Conservation (phyloP, 2,888 invertebrate genomes). For the Mechanitis mazaeus region DNA sequence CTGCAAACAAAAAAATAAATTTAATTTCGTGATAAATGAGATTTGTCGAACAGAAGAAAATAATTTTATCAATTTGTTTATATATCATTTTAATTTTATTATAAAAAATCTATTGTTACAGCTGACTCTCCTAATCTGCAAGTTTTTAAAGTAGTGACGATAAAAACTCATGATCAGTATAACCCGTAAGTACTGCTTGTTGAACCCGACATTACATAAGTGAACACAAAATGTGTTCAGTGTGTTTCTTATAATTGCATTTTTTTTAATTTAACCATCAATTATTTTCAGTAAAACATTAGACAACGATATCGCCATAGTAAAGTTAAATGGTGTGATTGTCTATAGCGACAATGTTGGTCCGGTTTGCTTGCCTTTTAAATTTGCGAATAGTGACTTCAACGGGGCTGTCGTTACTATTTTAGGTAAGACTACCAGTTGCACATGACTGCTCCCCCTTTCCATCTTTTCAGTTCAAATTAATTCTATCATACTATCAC, state of each 20-base stretch:
- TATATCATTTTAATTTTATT: no score
- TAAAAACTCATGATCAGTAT: constrained; percentile 66
- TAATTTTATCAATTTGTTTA: no score
- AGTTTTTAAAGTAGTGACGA: constrained; percentile 44
- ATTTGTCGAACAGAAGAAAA: no score
- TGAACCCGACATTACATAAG: no score
- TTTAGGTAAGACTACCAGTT: constrained; percentile 51
- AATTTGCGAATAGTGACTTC: constrained; percentile 43
- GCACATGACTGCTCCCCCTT: not conserved
- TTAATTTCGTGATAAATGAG: no score
- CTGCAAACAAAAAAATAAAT: no score
- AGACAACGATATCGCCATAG: constrained; percentile 75
- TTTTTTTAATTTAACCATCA: no score
- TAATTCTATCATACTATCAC: no score
- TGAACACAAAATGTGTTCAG: no score
- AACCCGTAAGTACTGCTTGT: constrained; percentile 36
- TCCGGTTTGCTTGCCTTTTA: constrained; percentile 80
- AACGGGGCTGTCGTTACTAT: constrained; percentile 53
- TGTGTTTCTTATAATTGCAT: no score
- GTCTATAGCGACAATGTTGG: constrained; percentile 71
- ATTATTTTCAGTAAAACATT: constrained; percentile 39
- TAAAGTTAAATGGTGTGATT: constrained; percentile 54
- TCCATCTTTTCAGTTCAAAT: no score
- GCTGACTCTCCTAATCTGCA: constrained; percentile 69
- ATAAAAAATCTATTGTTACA: constrained; percentile 39